Evolutionary conservation across 2,797 vertebrate genomes (phyloP).

Genomic region (Clarias pachynema): DNA sequence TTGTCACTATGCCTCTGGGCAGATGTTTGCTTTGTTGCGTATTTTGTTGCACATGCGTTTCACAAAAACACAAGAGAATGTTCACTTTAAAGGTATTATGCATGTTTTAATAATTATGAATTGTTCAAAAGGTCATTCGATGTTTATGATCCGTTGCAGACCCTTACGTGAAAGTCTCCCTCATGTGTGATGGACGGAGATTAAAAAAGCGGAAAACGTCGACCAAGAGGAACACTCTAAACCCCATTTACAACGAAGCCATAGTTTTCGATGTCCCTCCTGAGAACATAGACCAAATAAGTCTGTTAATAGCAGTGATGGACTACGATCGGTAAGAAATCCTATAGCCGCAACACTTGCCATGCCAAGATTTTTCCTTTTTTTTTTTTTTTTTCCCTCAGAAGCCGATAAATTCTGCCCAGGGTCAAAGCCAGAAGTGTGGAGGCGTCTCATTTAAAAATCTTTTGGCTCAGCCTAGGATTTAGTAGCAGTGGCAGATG

Average conservation of each 20-base stretch:
- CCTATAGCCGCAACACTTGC: background rate
- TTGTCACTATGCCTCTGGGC: too few species aligned
- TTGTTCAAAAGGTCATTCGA: background rate
- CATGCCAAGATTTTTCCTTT: background rate
- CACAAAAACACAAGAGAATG: background rate
- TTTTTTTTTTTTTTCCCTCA: background rate
- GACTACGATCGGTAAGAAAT: conserved; percentile 94
- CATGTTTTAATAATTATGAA: background rate
- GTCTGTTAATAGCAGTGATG: conserved; percentile 96
- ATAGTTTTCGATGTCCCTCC: conserved; percentile 98
- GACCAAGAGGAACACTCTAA: conserved; percentile 96
- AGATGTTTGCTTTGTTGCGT: background rate
- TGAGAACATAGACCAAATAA: conserved; percentile 98
- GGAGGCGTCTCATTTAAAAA: conserved; percentile 46
- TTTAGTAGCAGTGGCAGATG: conserved; percentile 40
- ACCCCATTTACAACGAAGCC: conserved; percentile 97
- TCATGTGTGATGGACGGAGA: conserved; percentile 94
- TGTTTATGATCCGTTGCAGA: conserved; percentile 41
- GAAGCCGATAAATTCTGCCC: conserved; percentile 5
- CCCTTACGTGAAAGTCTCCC: conserved; percentile 83
- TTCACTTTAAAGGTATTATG: background rate
- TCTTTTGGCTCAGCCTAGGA: conserved; percentile 24
- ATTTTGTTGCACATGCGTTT: background rate
- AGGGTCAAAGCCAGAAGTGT: conserved; percentile 32
- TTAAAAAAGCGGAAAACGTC: conserved; percentile 98